phyloP scores from a whole-genome alignment of 2,797 vertebrate genomes.

The Parauchenoglanis punctatus region DNA sequence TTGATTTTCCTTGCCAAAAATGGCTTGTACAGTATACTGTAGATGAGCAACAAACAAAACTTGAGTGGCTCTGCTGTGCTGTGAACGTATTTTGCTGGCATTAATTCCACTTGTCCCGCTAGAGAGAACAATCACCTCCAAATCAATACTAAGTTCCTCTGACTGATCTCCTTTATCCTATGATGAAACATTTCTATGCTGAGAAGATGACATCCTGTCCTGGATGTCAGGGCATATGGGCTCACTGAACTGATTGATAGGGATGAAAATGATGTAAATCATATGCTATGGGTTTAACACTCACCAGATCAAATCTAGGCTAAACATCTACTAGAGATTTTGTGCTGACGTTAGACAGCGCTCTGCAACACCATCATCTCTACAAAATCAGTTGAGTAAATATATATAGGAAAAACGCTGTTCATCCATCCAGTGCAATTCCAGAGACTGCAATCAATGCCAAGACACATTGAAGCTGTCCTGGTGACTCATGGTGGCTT shows the following conservation, averaged over 20 bases:
- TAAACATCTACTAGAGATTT: not conserved
- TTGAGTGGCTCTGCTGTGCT: not conserved
- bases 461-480: slow-evolving; percentile 7
- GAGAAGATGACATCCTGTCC: not conserved
- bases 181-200: slow-evolving; percentile 10
- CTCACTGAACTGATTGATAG: not conserved
- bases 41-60: not conserved
- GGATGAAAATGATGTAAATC: not conserved
- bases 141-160: not conserved
- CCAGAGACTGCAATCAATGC: not conserved
- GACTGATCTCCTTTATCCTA: slow-evolving; percentile 8
- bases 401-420: not conserved
- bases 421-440: not conserved
- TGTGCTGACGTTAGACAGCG: not conserved
- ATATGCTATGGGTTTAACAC: not conserved
- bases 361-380: not conserved
- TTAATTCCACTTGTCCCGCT: not conserved
- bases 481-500: not conserved
- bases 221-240: not conserved
- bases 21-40: not conserved
- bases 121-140: not conserved
- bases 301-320: not conserved
- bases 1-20: not conserved
- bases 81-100: not conserved
- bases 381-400: too few species aligned